Evolutionary conservation across 2,113 vertebrate species (phyloP), one percentile per base, ranked within the genome.

Genomic region (Pteruthius melanotis): DNA sequence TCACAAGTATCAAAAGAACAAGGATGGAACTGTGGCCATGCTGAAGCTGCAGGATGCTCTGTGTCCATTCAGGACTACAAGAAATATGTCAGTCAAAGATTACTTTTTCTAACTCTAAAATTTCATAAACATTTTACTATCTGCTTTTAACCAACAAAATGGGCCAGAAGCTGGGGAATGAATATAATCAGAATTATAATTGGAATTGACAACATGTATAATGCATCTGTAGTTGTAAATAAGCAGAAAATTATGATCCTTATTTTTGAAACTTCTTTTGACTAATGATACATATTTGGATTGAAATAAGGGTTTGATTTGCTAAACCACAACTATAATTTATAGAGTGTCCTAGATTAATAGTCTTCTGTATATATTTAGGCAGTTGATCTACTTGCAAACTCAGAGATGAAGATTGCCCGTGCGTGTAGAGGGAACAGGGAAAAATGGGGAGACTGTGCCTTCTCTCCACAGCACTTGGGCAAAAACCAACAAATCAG

Each of bases 401-500:
- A 70, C 26, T 37, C 23, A 6, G 47, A 71, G 44, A 37, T 12
- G 18, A 27, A 7, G 23, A 33, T 13, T 60, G 6, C 24, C 12
- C 0, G 0, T 8, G 35, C 3, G 3, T 15, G 7, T 4, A 42
- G n/a, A 37, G 59, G 33, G 33, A 69, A 53, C 0, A 8, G 16
- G 19, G 56, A 42, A 61, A 11, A 57, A 12, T 8, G 1, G 24
- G 60, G 22, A 45, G 37, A 7, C 3, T 1, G 9, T 21, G 16
- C 40, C 35, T 54, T 42, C 1, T 16, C 8, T 3, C 8, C 16
- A 1, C 22, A 26, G 33, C 17, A 1, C 33, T 27, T 3, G 31
- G 14, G 42, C 63, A 28, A 52, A 81, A 50, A 1, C 3, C n/a
- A 39, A 2, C 27, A 6, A 22, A 8, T 35, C 35, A 54, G 35